Conservation (phyloP, 2,888 invertebrate species). For the Itoplectis maculator region DNA sequence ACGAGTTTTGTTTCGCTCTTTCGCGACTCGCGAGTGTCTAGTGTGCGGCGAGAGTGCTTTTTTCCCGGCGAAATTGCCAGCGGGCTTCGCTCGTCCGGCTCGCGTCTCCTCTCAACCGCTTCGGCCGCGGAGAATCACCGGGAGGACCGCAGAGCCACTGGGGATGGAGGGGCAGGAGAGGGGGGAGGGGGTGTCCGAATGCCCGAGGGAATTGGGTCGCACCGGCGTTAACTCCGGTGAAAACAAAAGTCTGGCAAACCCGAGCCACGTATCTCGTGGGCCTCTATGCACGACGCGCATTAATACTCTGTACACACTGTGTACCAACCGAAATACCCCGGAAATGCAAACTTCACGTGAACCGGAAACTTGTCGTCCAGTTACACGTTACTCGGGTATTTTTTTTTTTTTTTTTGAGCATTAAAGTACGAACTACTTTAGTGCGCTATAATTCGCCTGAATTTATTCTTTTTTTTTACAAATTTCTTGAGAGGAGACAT, state of each 20-base stretch:
- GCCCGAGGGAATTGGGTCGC: constrained; percentile 62
- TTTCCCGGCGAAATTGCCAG: constrained; percentile 50
- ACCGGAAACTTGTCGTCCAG: neutral
- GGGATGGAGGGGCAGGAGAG: no score
- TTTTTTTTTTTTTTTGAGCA: neutral
- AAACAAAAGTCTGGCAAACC: constrained; percentile 58
- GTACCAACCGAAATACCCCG: neutral
- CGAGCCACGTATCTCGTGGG: constrained; percentile 16
- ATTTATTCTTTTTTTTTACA: neutral
- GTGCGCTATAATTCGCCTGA: neutral
- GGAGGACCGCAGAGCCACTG: constrained; percentile 23
- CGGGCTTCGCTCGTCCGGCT: constrained; percentile 37
- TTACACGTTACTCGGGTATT: constrained; percentile 11
- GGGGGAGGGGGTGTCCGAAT: constrained; percentile 59
- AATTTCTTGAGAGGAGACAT: no score
- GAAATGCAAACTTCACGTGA: neutral
- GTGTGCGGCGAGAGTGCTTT: constrained; percentile 21
- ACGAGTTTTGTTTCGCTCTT: constrained; percentile 62
- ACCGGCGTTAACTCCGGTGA: constrained; percentile 50
- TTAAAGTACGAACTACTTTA: constrained; percentile 2
- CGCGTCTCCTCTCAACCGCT: constrained; percentile 34
- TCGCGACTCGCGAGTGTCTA: constrained; percentile 29
- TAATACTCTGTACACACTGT: neutral
- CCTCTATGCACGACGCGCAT: neutral
- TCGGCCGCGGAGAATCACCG: constrained; percentile 57